Evolutionary conservation across 2,888 invertebrate species (phyloP).

Genomic region (Diarsia brunnea): DNA sequence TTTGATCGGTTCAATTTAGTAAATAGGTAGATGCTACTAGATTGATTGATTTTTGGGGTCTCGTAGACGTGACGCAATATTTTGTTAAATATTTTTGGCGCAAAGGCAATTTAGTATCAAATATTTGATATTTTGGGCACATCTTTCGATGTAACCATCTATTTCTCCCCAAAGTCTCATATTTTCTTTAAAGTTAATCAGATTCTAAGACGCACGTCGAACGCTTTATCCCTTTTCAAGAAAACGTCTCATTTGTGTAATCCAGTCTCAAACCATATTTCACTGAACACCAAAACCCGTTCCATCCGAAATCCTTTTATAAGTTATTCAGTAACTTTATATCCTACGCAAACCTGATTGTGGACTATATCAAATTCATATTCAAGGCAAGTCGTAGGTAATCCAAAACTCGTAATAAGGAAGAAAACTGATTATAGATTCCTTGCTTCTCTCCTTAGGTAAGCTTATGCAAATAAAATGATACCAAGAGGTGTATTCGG

Average conservation of each 20-base stretch:
- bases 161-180: not conserved
- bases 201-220: not conserved
- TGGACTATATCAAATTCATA: slow-evolving; percentile 51
- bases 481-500: slow-evolving; percentile 61
- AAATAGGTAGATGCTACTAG: slow-evolving; percentile 50
- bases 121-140: not conserved
- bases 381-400: slow-evolving; percentile 52
- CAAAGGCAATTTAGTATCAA: not conserved
- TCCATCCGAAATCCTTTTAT: slow-evolving; percentile 51
- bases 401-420: slow-evolving; percentile 64
- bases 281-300: slow-evolving; percentile 40
- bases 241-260: slow-evolving; percentile 39
- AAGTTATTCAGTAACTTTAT: slow-evolving; percentile 49
- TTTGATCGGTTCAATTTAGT: slow-evolving; percentile 66
- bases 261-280: slow-evolving; percentile 30
- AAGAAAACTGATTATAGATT: slow-evolving; percentile 76
- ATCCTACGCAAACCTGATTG: slow-evolving; percentile 39
- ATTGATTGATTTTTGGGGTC: slow-evolving; percentile 54
- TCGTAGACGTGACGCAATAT: slow-evolving; percentile 6
- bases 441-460: slow-evolving; percentile 67
- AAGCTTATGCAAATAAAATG: slow-evolving; percentile 76
- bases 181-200: slow-evolving; percentile 4
- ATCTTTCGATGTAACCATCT: not conserved
- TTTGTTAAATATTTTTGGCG: not conserved
- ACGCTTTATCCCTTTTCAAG: slow-evolving; percentile 29